phyloP scores from a whole-genome alignment of 2,888 invertebrate species.

The Selenia dentaria region DNA sequence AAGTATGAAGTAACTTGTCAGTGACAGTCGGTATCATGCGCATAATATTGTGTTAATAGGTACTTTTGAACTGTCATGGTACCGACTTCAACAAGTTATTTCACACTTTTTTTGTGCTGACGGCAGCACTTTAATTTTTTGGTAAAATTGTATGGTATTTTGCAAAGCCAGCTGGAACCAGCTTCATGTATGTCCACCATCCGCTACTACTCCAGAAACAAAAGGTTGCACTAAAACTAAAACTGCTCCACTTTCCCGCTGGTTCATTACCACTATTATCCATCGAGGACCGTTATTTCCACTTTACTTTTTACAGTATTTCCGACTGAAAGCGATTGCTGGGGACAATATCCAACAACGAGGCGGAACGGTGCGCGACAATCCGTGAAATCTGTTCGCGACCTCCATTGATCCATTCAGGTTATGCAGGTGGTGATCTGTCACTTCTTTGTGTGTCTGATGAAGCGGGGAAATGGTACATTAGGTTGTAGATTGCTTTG shows the following conservation, averaged over 20 bases:
- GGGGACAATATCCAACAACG: slow-evolving; percentile 45
- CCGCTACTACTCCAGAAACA: background rate
- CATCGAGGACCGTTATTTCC: slow-evolving; percentile 27
- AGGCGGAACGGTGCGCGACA: slow-evolving; percentile 47
- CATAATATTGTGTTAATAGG: too few relatives aligned
- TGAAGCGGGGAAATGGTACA: slow-evolving; percentile 4
- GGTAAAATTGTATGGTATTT: too few relatives aligned
- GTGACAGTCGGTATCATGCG: too few relatives aligned
- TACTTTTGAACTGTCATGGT: too few relatives aligned
- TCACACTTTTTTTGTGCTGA: too few relatives aligned
- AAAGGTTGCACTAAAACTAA: slow-evolving; percentile 14
- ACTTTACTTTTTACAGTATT: slow-evolving; percentile 25
- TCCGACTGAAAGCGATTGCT: slow-evolving; percentile 26
- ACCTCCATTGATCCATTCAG: slow-evolving; percentile 32
- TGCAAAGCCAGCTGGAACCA: too few relatives aligned
- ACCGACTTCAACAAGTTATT: too few relatives aligned
- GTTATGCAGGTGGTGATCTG: slow-evolving; percentile 30
- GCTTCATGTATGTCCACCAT: too few relatives aligned
- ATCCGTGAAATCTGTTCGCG: slow-evolving; percentile 49
- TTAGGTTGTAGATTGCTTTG: background rate
- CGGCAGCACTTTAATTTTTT: too few relatives aligned
- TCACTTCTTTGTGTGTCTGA: slow-evolving; percentile 23
- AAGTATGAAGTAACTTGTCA: too few relatives aligned
- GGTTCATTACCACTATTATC: slow-evolving; percentile 26
- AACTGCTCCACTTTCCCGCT: slow-evolving; percentile 24